Percentiles rank a stretch among this genome's conserved stretches.
phyloP scores from a whole-genome alignment of 2,113 vertebrate species.

The Microcebus tavaratra region DNA sequence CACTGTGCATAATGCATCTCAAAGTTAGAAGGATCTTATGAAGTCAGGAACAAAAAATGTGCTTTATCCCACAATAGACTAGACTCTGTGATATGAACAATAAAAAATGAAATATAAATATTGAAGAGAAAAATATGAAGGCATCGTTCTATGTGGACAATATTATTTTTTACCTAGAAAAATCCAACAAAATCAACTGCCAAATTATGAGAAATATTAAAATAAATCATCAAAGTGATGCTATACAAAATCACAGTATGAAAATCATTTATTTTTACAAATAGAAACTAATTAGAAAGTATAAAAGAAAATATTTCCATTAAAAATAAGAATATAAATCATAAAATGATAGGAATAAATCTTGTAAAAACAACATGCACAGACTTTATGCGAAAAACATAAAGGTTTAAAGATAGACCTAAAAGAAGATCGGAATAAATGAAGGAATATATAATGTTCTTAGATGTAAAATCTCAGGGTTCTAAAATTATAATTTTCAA shows the following conservation, averaged over 20 bases:
- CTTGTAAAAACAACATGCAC: background rate
- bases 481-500: background rate
- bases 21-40: background rate
- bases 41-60: background rate
- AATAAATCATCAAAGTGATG: background rate
- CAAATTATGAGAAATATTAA: slow-evolving; percentile 14
- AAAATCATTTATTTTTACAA: background rate
- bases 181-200: background rate
- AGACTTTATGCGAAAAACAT: background rate
- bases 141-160: background rate
- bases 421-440: background rate
- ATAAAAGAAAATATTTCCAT: background rate
- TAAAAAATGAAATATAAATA: background rate
- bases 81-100: background rate
- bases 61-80: background rate
- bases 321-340: background rate
- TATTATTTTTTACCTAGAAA: background rate
- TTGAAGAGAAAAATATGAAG: background rate
- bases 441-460: background rate
- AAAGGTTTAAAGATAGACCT: background rate
- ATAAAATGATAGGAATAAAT: background rate
- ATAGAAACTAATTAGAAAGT: background rate
- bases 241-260: background rate
- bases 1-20: background rate
- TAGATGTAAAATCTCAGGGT: background rate